Conservation (phyloP, 2,797 vertebrate genomes). For the Etheostoma perlongum region DNA sequence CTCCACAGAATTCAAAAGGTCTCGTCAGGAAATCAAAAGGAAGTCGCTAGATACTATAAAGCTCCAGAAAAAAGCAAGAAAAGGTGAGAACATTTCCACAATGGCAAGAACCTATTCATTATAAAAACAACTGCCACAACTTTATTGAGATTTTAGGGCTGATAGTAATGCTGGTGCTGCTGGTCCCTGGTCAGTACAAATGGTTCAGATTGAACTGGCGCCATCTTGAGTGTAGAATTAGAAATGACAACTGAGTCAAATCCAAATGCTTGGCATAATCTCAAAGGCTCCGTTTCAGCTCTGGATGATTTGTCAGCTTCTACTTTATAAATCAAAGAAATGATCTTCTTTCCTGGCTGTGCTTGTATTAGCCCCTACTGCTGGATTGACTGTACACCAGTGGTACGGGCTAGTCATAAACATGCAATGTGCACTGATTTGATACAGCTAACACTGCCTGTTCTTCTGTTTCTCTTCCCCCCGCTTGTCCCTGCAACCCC, state of each 20-base stretch:
- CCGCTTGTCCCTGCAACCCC: slow-evolving; percentile 40
- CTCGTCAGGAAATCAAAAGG: slow-evolving; percentile 98
- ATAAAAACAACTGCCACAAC: not conserved
- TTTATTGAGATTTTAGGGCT: not conserved
- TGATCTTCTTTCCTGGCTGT: slow-evolving; percentile 30
- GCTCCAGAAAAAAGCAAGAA: slow-evolving; percentile 97
- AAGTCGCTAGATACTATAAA: slow-evolving; percentile 97
- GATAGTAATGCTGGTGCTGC: slow-evolving; percentile 5
- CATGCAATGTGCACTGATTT: slow-evolving; percentile 51
- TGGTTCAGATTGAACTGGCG: slow-evolving; percentile 44
- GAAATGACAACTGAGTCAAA: slow-evolving; percentile 38
- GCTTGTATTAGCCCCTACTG: slow-evolving; percentile 38
- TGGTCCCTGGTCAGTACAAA: not conserved
- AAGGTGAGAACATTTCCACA: slow-evolving; percentile 85
- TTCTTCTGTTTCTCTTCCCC: slow-evolving; percentile 66
- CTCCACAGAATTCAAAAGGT: slow-evolving; percentile 93
- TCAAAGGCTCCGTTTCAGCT: slow-evolving; percentile 38
- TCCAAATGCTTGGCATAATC: slow-evolving; percentile 27
- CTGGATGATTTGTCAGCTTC: slow-evolving; percentile 40
- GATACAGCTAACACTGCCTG: slow-evolving; percentile 74
- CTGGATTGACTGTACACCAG: slow-evolving; percentile 30
- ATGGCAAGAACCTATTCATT: not conserved
- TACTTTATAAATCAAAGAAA: slow-evolving; percentile 42
- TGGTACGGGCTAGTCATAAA: slow-evolving; percentile 35
- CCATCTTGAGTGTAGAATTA: slow-evolving; percentile 62